Evolutionary conservation across 2,888 invertebrate species (phyloP).

Genomic region (Teleogryllus oceanicus): DNA sequence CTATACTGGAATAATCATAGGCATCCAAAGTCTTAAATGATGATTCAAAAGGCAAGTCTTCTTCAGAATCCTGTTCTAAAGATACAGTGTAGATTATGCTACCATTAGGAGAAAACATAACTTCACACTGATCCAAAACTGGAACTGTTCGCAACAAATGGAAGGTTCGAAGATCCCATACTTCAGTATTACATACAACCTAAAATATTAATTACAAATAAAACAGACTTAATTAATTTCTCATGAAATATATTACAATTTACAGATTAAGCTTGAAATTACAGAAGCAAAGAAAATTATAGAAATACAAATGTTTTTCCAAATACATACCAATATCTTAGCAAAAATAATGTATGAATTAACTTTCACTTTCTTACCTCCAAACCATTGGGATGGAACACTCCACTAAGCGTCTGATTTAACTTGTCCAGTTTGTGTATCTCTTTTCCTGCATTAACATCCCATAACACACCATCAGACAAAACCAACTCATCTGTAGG

Average conservation of each 20-base stretch:
- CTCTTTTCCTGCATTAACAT: slow-evolving; percentile 78
- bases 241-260: not conserved
- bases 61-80: slow-evolving; percentile 67
- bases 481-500: slow-evolving; percentile 91
- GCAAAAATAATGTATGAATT: not conserved
- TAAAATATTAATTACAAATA: slow-evolving; percentile 44
- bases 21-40: slow-evolving; percentile 95
- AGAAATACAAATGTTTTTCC: too few relatives aligned
- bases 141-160: slow-evolving; percentile 92
- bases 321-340: not conserved
- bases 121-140: slow-evolving; percentile 83
- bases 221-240: not conserved
- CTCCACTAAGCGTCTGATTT: slow-evolving; percentile 90
- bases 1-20: slow-evolving; percentile 88
- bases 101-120: slow-evolving; percentile 83
- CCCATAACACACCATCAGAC: slow-evolving; percentile 94
- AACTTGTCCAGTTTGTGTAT: slow-evolving; percentile 98
- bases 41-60: slow-evolving; percentile 73
- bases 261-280: too few relatives aligned
- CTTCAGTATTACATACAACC: slow-evolving; percentile 95
- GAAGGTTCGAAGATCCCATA: slow-evolving; percentile 96
- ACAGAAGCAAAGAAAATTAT: not conserved
- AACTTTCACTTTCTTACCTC: slow-evolving; percentile 58
- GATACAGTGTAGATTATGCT: slow-evolving; percentile 85
- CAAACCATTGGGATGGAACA: slow-evolving; percentile 92